Evolutionary conservation across 1,140 invertebrate genomes (phyloP).

Genomic region (Solen grandis): DNA sequence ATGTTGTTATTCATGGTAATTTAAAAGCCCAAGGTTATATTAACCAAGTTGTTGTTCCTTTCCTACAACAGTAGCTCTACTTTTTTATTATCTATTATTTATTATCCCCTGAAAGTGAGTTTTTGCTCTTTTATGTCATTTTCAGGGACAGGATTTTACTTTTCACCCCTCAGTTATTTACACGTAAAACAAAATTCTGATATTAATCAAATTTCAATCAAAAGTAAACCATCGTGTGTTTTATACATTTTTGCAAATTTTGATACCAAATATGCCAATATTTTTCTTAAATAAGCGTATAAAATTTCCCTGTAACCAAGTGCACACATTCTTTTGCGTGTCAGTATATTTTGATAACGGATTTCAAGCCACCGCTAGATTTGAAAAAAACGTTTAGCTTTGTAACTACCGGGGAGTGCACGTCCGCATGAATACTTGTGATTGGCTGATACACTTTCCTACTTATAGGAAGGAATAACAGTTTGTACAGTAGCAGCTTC

Average conservation of each 20-base stretch:
- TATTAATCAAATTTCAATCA: not conserved
- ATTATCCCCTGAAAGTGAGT: not conserved
- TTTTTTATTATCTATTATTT: not conserved
- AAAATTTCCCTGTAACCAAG: not conserved
- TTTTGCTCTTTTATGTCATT: not conserved
- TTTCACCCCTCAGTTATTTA: not conserved
- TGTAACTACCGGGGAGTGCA: too few species aligned
- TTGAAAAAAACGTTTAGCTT: too few species aligned
- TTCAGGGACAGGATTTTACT: not conserved
- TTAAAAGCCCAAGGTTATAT: not conserved
- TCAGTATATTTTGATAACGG: not conserved
- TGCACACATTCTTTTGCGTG: not conserved
- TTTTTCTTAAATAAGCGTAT: too few species aligned
- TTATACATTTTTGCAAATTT: not conserved
- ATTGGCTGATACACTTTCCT: too few species aligned
- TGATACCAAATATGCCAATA: not conserved
- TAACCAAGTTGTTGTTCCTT: not conserved
- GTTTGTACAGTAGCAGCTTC: too few species aligned
- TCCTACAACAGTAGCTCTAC: not conserved
- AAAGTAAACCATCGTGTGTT: not conserved
- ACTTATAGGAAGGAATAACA: too few species aligned
- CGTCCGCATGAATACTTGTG: too few species aligned
- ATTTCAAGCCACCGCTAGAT: too few species aligned
- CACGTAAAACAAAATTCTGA: not conserved
- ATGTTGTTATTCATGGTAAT: slow-evolving; percentile 1